These are phyloP conservation scores for Caprella mutica DNA, from an alignment of 2,888 invertebrate species.

Conservation along the genomic window DNA sequence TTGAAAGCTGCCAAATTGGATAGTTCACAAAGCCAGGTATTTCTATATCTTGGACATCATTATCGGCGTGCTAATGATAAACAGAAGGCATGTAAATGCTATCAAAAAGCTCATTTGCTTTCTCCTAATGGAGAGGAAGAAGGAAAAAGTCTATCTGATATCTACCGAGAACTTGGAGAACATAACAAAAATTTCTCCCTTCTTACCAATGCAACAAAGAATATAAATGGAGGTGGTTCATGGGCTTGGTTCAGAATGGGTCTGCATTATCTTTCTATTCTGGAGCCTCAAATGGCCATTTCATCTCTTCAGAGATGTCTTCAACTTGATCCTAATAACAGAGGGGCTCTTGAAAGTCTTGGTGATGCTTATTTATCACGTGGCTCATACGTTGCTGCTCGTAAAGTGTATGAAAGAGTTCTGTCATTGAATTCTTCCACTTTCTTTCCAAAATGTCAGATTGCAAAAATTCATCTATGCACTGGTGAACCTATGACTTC, in stretches of 20 bases:
- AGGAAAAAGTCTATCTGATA: conserved; percentile 61
- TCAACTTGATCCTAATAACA: conserved; percentile 48
- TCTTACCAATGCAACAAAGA: conserved; percentile 25
- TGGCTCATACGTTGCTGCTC: conserved; percentile 79
- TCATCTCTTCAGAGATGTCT: conserved; percentile 55
- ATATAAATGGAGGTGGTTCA: conserved; percentile 13
- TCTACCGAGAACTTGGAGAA: conserved; percentile 56
- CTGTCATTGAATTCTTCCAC: conserved; percentile 50
- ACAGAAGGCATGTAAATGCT: conserved; percentile 68
- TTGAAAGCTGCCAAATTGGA: conserved; percentile 50
- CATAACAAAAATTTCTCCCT: conserved; percentile 42
- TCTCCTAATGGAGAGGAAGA: conserved; percentile 56
- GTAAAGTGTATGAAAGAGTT: conserved; percentile 71
- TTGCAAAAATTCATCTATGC: conserved; percentile 57
- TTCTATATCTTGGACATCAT: conserved; percentile 62
- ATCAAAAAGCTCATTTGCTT: conserved; percentile 66
- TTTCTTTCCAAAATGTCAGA: conserved; percentile 60
- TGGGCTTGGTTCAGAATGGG: conserved; percentile 76
- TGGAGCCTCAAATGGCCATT: conserved; percentile 62
- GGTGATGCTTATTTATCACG: conserved; percentile 80
- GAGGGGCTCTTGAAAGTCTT: conserved; percentile 61
- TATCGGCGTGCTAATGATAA: conserved; percentile 55
- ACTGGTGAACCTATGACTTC: conserved; percentile 63
- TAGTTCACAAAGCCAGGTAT: conserved; percentile 60
- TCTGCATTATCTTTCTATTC: conserved; percentile 60